Base-by-base conservation (phyloP, 1,140 invertebrate species). In the Maniola jurtina region DNA sequence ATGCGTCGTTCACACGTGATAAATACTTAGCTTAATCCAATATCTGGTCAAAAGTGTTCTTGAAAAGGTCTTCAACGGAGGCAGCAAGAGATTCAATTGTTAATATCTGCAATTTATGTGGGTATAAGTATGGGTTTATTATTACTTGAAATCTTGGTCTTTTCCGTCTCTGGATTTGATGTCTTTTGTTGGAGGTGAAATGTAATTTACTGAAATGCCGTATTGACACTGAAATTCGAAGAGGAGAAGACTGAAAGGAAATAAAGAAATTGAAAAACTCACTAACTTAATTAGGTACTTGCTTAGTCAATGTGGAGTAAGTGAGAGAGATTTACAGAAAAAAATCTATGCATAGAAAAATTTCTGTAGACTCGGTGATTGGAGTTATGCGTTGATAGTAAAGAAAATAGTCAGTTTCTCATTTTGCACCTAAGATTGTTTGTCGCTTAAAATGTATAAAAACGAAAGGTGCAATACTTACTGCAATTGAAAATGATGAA, bases 91-190 rank as follows among this genome's bases (percentile, higher is more conserved):
- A 66, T 56, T 59, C 70, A 76, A 80, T 73, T 70, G 76, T 78
- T 75, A 78, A 76, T 75, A 73, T 77, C 73, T 76, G 72, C 71
- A 71, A 79, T 77, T 79, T 79, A 79, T 79, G 71, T 64, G 66
- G 45, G 66, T 73, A 65, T 75, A 73, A 75, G 77, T 73, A 72
- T 72, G 68, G 66, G 61, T 77, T 75, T 77, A 79, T 79, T 75
- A 68, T 79, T 66, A 71, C 72, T 74, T 55, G 71, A 74, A 69
- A 68, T 69, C 47, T 63, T 52, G 50, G 60, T 35, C 61, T 61
- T 64, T 63, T 70, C 69, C 62, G 48, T 55, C 62, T 42, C 64
- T 71, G 70, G 45, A 25, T 64, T 64, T 67, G 70, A 71, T 67
- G 58, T 58, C 62, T 38, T 67, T 61, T 61, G 65, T 72, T 68